Conservation (phyloP, 1,140 invertebrate genomes). For the Apocrypta bakeri region DNA sequence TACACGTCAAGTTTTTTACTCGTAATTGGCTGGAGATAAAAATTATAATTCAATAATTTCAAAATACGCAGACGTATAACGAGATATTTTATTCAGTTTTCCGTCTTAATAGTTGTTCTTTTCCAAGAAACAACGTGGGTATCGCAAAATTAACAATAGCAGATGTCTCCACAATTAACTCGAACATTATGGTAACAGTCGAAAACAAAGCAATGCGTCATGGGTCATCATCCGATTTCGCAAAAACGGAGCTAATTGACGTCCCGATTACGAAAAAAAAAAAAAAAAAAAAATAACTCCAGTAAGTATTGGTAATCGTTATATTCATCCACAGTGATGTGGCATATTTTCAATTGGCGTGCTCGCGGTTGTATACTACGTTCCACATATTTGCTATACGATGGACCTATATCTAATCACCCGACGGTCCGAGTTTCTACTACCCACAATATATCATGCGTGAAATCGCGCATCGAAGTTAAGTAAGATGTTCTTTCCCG, state of each 20-base stretch:
- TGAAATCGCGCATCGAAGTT: slow-evolving; percentile 10
- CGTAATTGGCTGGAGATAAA: not conserved
- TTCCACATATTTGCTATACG: slow-evolving; percentile 8
- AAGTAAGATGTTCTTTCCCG: not conserved
- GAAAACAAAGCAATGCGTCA: not conserved
- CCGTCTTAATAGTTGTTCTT: not conserved
- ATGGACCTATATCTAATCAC: not conserved
- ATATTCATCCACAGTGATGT: not conserved
- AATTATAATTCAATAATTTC: not conserved
- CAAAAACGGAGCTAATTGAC: not conserved
- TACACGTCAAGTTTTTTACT: not conserved
- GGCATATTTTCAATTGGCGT: not conserved
- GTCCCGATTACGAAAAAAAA: too few species aligned
- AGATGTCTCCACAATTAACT: not conserved
- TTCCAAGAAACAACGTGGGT: not conserved
- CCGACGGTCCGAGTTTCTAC: not conserved
- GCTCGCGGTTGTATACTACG: not conserved
- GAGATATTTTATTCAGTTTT: too few species aligned
- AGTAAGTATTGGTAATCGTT: not conserved
- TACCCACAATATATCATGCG: slow-evolving; percentile 12
- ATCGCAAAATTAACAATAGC: not conserved
- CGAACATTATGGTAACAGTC: not conserved
- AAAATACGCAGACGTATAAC: too few species aligned
- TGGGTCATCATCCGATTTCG: not conserved
- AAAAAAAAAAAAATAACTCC: too few species aligned